These are phyloP conservation scores for Lissonota sp. DNA, from an alignment of 2,888 invertebrate genomes.

Conservation along the genomic window DNA sequence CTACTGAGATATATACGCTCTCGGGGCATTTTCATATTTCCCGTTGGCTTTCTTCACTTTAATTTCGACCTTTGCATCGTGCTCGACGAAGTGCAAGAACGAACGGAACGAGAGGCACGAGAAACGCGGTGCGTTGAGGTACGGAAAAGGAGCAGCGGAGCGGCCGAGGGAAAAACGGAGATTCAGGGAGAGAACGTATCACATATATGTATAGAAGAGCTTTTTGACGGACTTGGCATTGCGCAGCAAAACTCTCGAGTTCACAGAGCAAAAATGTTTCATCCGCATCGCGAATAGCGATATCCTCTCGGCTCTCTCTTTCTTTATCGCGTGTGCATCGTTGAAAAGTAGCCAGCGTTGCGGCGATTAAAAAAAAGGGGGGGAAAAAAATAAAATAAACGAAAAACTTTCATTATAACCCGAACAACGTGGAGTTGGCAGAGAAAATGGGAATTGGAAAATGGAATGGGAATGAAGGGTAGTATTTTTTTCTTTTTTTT, in stretches of 20 bases:
- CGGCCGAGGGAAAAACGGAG: background rate
- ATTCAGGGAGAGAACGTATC: constrained; percentile 1
- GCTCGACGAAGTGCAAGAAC: constrained; percentile 47
- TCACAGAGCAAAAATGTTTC: background rate
- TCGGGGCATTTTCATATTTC: background rate
- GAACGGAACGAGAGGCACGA: constrained; percentile 11
- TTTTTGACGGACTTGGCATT: constrained; percentile 26
- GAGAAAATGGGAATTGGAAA: constrained; percentile 57
- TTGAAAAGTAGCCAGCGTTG: constrained; percentile 29
- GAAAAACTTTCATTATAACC: constrained; percentile 31
- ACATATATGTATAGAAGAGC: background rate
- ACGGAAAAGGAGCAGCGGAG: constrained; percentile 10
- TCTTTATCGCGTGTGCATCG: constrained; percentile 15
- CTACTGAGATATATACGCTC: background rate
- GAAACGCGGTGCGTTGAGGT: no score
- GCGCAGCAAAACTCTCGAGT: constrained; percentile 3
- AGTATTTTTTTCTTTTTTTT: no score
- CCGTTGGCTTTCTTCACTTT: constrained; percentile 33
- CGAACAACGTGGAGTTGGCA: constrained; percentile 13
- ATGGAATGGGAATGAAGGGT: constrained; percentile 71
- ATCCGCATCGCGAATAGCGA: background rate
- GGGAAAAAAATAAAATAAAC: no score
- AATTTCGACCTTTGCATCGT: constrained; percentile 48
- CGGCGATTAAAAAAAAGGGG: constrained; percentile 26
- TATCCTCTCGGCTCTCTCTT: constrained; percentile 4